Evolutionary conservation across 1,140 invertebrate species (phyloP).

Genomic region (Melanaphis sacchari): DNA sequence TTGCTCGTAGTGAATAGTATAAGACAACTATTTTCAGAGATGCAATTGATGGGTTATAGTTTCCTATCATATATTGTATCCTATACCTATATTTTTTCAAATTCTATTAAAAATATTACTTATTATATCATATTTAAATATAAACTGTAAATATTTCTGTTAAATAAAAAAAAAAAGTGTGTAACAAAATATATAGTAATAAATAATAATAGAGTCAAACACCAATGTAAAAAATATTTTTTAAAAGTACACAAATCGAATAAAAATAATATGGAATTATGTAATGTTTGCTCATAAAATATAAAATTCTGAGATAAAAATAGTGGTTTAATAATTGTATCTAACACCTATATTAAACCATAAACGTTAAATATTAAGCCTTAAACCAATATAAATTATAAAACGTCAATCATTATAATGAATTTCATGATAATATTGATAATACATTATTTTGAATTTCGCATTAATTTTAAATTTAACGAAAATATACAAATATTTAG

Average conservation of each 20-base stretch:
- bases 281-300: neutral
- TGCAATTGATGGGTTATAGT: neutral
- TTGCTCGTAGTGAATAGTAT: neutral
- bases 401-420: neutral
- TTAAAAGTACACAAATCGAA: neutral
- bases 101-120: neutral
- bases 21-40: neutral
- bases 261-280: neutral
- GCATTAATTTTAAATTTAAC: neutral
- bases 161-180: neutral
- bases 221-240: neutral
- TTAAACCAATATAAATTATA: neutral
- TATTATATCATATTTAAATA: neutral
- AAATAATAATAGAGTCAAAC: neutral
- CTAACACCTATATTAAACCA: neutral
- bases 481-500: neutral
- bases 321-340: neutral
- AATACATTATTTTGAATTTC: neutral
- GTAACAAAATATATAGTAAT: neutral
- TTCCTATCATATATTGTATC: neutral
- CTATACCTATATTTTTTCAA: neutral
- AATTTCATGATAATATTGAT: neutral
- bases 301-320: neutral
- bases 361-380: neutral
- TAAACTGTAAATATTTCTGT: neutral